Evolutionary conservation across 2,888 invertebrate genomes (phyloP), one percentile per base, ranked within the genome.

Genomic region (Tetranychus truncatus): DNA sequence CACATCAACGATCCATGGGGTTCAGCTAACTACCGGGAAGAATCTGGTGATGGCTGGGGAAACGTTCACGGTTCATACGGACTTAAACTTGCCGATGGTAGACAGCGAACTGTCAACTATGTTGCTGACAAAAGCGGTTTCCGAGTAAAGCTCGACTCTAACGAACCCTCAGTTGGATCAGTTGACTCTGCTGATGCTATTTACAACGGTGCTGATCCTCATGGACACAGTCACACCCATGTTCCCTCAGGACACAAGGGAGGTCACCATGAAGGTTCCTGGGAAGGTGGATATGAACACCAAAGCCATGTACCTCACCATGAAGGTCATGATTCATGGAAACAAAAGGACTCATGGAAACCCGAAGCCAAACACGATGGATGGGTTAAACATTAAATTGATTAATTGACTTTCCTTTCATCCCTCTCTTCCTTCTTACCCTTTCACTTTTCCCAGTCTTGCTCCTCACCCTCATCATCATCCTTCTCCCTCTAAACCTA

Each of bases 181-280:
- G 34, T 77, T 44, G 77, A 78, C 66, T 74, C 76, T 65, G 78
- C 78, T 0, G 73, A 71, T 72, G 78, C 75, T 1, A 34, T 75
- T 55, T 71, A 71, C 18, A 75, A 75, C 20, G 75, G 75, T 65
- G 71, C 75, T n/a, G 75, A 75, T 24, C 66, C 24, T 6, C 46
- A 71, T 44, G 75, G 75, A 55, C 69, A 69, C 69, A 69, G 69
- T 44, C 66, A 71, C 46, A 55, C 71, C 1, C 75, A 75, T 71
- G 71, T 75, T 15, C 71, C 71, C 4, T 71, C 75, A 7, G 75
- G 75, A 24, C 69, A 69, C 34, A 69, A 69, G 20, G 34, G 34
- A 21, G 20, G 34, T 69, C 20, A 24, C 21, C 69, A 69, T 69
- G 69, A 69, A 69, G 21, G 21, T 6, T 20, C 20, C 18, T 24